Evolutionary conservation across 2,113 vertebrate species (phyloP), one percentile per base, ranked within the genome.

Genomic region (Raja brachyura): DNA sequence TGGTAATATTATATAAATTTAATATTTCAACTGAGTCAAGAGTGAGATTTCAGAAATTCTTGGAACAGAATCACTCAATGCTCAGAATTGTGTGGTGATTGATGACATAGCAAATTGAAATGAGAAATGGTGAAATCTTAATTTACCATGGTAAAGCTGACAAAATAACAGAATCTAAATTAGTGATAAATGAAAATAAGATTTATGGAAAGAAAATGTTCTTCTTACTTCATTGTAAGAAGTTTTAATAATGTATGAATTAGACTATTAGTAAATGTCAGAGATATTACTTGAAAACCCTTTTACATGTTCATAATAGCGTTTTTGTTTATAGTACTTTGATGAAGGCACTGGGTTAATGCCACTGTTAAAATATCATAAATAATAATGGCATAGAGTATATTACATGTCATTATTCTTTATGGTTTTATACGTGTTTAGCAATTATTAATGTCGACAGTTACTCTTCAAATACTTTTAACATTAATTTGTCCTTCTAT

Each of bases 131-230:
- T 31, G 1, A 61, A 56, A 86, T 85, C 8, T 28, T 85, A 59
- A 59, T 61, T 86, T 86, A 86, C 56, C 59, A 86, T 86, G 6
- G 20, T 56, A 86, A 86, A 2, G 11, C 25, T 31, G 28, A 61
- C 28, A 31, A 28, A 25, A 86, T 25, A 85, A 28, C 25, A n/a
- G 54, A 85, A 61, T 14, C 25, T 61, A n/a, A 85, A 86, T 22
- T 86, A 85, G 25, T 61, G 25, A 85, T 85, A 63, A 86, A 86
- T 63, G 56, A 16, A 86, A 86, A 22, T 85, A 85, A 86, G 83
- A 28, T 86, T 61, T 63, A 31, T 63, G 83, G 56, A 31, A 54
- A 85, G 48, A 59, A 86, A 86, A 56, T 59, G 5, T 85, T 54
- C 4, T 28, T 48, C 39, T 48, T 48, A 48, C 39, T 48, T 59